Evolutionary conservation across 2,888 invertebrate genomes (phyloP), one percentile per base, ranked within the genome.

Genomic region (Lasioglossum morio): DNA sequence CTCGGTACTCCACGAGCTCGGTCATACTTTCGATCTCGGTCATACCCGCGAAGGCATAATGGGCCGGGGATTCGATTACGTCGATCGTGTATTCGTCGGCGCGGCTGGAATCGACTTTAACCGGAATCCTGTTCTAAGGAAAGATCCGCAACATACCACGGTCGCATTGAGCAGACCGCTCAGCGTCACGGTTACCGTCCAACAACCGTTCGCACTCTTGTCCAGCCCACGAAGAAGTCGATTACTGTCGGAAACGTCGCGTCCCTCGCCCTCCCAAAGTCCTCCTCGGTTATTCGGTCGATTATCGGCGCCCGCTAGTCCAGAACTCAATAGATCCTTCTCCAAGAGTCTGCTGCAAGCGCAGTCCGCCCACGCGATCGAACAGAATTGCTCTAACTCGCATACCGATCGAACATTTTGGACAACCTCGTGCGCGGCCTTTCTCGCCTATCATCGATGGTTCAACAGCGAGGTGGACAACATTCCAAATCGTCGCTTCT

Each of bases 21-120:
- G 98, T 27, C 99, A 99, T 94, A 98, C 98, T 0, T 98, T 99
- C 95, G 98, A 99, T 95, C 96, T 99, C 82, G 99, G 98, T 0
- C 99, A 99, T 94, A 98, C 98, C 0, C 96, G 97, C 91, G 97
- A 97, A 90, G 99, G 99, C 30, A 98, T 99, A 83, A 99, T 99
- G 99, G 98, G 98, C 69, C 96, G 97, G 94, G 98, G 98, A 69
- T 98, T 98, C 94, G 98, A 98, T 94, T 97, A 98, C 91, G 96
- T 98, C 79, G 97, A 98, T 93, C 96, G 97, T 82, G 97, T 98
- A 57, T 98, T 98, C 93, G 96, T 97, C n/a, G 96, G 96, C 7
- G 96, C 96, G 27, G 96, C 96, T 85, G 96, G 96, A 89, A 96
- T 96, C 87, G 96, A 96, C 90, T 96, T 95, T 72, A 96, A 96